These are phyloP conservation scores for Augochlorella aurata DNA, from an alignment of 2,888 invertebrate species.

Conservation along the genomic window DNA sequence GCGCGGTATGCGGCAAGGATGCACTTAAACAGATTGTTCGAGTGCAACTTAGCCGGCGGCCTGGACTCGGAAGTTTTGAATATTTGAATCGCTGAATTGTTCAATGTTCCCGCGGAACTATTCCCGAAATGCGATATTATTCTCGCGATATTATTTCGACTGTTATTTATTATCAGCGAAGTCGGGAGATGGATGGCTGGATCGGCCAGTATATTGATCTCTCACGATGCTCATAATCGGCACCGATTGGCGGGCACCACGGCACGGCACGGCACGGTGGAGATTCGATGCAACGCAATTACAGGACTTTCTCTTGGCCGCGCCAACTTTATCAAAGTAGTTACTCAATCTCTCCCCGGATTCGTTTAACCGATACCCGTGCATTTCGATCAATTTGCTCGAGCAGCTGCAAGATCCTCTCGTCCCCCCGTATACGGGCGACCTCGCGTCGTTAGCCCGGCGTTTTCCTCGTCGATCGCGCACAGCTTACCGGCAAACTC, in stretches of 20 bases:
- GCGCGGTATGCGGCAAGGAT: neutral
- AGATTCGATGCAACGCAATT: conserved; percentile 24
- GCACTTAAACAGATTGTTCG: conserved; percentile 2
- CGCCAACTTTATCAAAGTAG: conserved; percentile 1
- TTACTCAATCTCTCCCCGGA: neutral
- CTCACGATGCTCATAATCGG: conserved; percentile 6
- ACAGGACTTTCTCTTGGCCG: conserved; percentile 25
- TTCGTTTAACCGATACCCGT: conserved; percentile 4
- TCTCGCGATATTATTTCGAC: neutral
- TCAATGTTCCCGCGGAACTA: neutral
- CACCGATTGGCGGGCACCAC: neutral
- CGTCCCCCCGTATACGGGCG: neutral
- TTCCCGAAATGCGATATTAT: neutral
- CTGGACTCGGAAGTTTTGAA: neutral
- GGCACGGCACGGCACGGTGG: neutral
- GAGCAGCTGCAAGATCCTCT: neutral
- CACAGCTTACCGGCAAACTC: neutral
- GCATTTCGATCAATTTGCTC: conserved; percentile 8
- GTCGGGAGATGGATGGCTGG: no score
- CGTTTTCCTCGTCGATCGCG: neutral
- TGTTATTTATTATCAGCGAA: neutral
- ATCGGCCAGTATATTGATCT: no score
- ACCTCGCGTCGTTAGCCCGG: neutral
- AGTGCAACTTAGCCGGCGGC: neutral
- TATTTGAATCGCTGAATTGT: conserved; percentile 9